A percentile compares a stretch with the other conserved stretches of the same genome.
phyloP scores from a whole-genome alignment of 1,140 invertebrate genomes.

The Melipona quadrifasciata region DNA sequence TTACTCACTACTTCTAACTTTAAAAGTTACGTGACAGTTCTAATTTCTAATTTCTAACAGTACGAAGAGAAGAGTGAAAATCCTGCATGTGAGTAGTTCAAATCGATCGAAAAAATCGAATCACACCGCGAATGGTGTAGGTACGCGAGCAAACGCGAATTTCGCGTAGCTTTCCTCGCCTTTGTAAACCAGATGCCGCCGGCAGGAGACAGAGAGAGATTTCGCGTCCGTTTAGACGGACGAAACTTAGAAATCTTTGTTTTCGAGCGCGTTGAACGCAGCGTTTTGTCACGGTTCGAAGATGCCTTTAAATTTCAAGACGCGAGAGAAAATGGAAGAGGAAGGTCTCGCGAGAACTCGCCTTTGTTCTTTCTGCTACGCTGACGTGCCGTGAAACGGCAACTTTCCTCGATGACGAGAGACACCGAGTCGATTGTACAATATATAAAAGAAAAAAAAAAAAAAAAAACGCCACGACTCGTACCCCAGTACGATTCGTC shows the following conservation, averaged over 20 bases:
- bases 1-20: no score
- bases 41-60: no score
- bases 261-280: conserved; percentile 18
- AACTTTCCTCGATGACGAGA: conserved; percentile 39
- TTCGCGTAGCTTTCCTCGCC: neutral
- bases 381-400: conserved; percentile 41
- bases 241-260: conserved; percentile 14
- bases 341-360: neutral
- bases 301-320: conserved; percentile 39
- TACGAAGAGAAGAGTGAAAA: neutral
- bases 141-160: no score
- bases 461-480: no score
- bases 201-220: no score
- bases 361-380: conserved; percentile 46
- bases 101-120: neutral
- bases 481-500: no score
- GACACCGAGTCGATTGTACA: conserved; percentile 24
- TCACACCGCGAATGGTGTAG: neutral
- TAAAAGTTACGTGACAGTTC: no score
- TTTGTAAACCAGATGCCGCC: neutral
- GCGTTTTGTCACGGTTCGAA: conserved; percentile 42
- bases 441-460: neutral
- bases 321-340: conserved; percentile 25
- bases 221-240: neutral
- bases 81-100: neutral